Base-by-base conservation (phyloP, 2,113 vertebrate species). In the Ranitomeya variabilis region DNA sequence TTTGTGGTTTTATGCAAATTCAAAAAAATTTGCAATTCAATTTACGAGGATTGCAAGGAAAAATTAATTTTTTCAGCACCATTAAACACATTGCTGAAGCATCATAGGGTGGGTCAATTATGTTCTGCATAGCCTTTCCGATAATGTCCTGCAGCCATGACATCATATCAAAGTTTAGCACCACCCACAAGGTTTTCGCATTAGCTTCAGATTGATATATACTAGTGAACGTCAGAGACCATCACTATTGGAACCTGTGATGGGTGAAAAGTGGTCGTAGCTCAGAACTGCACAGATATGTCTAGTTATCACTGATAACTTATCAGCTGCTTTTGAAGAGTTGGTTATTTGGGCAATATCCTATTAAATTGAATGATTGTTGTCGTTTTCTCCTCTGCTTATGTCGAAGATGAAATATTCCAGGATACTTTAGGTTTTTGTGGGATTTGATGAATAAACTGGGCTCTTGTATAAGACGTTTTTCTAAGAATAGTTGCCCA, bases 401-500 rank as follows among this genome's bases (percentile, higher is more conserved):
- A 12, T 21, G 19, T 77, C 52, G 4, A 52, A 77, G 45, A 31
- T 77, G 19, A 52, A 11, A n/a, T 78, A 83, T 69, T 23, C 12
- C 19, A 83, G 37, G 45, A 69, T 69, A 69, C 21, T 83, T 62
- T 78, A 66, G 31, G 18, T 57, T 66, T 87, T 76, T 69, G 73
- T 62, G 86, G 51, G n/a, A 55, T 87, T 57, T 9, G 45, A 57
- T 66, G 59, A 80, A 80, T 78, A 80, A 80, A 52, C 77, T 87
- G 51, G 67, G 19, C 86, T 79, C 45, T 80, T 16, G 7, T 77
- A 85, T 15, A 86, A 64, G 60, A 16, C 62, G 23, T 67, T 55
- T 52, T 57, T 87, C 86, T 80, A 67, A 87, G 86, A 80, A 80
- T 87, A 87, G 76, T 69, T 79, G 59, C 21, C 59, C 45, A 67